Conservation (phyloP, 2,888 invertebrate species). For the Acronicta alni region DNA sequence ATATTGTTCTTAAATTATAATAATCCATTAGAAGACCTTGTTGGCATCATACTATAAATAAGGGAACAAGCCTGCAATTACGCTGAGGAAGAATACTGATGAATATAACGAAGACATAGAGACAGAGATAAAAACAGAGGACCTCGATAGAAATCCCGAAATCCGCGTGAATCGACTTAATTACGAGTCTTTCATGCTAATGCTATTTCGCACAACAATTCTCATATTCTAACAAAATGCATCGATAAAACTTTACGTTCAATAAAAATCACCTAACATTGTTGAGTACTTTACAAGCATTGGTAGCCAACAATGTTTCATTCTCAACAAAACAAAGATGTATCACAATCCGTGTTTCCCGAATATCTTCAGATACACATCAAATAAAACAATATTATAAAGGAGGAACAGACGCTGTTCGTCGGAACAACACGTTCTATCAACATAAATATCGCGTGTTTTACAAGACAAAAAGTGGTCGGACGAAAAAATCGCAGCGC, state of each 20-base stretch:
- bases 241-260: not conserved
- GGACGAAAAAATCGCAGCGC: constrained; percentile 51
- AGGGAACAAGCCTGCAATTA: no score
- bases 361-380: constrained; percentile 39
- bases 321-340: constrained; percentile 39
- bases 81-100: no score
- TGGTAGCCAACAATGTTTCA: constrained; percentile 30
- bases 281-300: constrained; percentile 30
- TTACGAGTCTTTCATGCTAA: no score
- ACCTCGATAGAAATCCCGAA: no score
- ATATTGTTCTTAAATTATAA: no score
- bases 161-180: no score
- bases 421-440: constrained; percentile 51
- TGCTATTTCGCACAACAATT: no score
- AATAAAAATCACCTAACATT: constrained; percentile 9
- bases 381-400: constrained; percentile 51
- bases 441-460: constrained; percentile 60
- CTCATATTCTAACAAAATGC: not conserved
- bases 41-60: no score
- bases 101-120: no score
- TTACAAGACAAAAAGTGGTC: constrained; percentile 55
- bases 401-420: constrained; percentile 34
- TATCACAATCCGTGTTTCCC: constrained; percentile 24
- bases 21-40: no score
- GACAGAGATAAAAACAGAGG: no score